phyloP scores from a whole-genome alignment of 2,797 vertebrate species.

The Florisuga fusca region DNA sequence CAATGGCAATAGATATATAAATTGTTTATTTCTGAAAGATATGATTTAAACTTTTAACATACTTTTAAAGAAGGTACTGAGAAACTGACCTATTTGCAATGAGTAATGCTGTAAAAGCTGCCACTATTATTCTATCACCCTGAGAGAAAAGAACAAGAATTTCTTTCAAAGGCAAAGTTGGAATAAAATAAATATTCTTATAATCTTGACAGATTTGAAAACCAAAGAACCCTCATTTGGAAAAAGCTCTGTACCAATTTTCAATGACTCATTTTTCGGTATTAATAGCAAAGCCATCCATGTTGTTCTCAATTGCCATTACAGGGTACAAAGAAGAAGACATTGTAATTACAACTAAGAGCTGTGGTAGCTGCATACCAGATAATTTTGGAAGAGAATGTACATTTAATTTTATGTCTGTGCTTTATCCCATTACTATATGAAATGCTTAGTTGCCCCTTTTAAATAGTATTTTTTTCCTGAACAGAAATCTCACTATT shows the following conservation, averaged over 20 bases:
- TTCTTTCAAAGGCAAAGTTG: background rate
- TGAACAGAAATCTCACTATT: no score
- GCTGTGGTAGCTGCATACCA: no score
- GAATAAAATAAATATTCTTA: background rate
- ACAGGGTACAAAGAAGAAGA: background rate
- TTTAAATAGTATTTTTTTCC: no score
- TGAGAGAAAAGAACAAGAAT: no score
- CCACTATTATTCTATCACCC: no score
- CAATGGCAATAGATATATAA: background rate
- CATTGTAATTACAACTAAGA: no score
- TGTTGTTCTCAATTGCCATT: background rate
- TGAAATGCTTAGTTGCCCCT: no score
- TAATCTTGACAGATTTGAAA: background rate
- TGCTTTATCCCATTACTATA: no score
- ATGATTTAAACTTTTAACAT: background rate
- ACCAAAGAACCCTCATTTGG: background rate
- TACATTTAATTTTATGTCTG: no score
- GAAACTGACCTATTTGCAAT: background rate
- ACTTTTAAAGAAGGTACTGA: background rate
- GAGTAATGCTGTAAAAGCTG: background rate
- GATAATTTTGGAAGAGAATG: no score
- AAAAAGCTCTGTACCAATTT: background rate
- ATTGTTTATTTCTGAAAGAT: background rate
- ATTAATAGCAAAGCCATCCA: background rate
- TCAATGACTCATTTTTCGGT: background rate